Conservation (phyloP, 1,140 invertebrate species). For the Formica selysi region DNA sequence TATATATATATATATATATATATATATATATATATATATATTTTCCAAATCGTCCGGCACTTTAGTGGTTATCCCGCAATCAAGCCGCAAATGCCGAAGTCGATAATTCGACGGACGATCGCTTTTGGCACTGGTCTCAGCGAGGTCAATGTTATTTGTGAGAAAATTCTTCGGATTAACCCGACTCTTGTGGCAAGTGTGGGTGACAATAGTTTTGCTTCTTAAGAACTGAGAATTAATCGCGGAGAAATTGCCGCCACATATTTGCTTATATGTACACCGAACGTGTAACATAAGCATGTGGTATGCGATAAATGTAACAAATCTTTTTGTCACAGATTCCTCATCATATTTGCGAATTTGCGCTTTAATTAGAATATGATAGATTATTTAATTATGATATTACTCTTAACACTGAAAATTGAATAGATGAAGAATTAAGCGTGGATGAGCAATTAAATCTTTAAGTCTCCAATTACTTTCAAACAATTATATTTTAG, state of each 20-base stretch:
- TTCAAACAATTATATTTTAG: not conserved
- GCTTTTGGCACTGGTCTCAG: slow-evolving; percentile 73
- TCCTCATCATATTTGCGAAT: not conserved
- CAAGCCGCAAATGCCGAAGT: slow-evolving; percentile 73
- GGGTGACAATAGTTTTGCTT: not conserved
- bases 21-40: too few species aligned
- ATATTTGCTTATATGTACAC: not conserved
- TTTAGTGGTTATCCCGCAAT: slow-evolving; percentile 60
- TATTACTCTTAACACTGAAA: not conserved
- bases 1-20: not conserved
- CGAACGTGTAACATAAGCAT: not conserved
- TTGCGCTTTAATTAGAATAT: not conserved
- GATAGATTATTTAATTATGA: not conserved
- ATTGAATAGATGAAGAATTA: not conserved
- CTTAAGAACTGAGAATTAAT: not conserved
- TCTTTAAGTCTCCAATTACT: not conserved
- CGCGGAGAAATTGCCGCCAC: not conserved
- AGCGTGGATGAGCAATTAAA: not conserved
- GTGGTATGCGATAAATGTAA: not conserved
- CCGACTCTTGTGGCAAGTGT: not conserved
- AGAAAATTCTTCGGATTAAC: slow-evolving; percentile 36
- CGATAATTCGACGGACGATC: slow-evolving; percentile 75
- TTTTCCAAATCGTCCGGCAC: slow-evolving; percentile 32
- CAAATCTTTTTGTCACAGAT: not conserved
- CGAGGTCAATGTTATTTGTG: slow-evolving; percentile 44